These are phyloP conservation scores for Aleiodes sp. DNA, from an alignment of 1,140 invertebrate species.

Conservation along the genomic window DNA sequence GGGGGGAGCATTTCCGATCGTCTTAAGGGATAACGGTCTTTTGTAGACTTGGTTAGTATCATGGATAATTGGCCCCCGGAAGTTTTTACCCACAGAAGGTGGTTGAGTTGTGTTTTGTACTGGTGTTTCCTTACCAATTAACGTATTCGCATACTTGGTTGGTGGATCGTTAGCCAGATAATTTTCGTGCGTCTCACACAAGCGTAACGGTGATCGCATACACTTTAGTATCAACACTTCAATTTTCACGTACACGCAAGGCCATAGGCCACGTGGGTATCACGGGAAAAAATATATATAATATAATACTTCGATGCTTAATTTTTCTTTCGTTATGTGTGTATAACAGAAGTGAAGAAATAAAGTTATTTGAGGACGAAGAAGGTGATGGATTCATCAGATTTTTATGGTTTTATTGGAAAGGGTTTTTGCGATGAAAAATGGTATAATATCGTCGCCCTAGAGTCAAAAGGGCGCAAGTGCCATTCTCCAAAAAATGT, in stretches of 20 bases:
- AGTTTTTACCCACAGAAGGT: slow-evolving; percentile 25
- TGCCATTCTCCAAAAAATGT: no score
- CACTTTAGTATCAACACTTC: background rate
- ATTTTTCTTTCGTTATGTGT: no score
- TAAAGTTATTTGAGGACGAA: no score
- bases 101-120: background rate
- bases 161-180: slow-evolving; percentile 15
- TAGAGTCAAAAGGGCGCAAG: no score
- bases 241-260: slow-evolving; percentile 2
- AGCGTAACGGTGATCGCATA: background rate
- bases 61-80: slow-evolving; percentile 29
- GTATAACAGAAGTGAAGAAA: no score
- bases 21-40: slow-evolving; percentile 14
- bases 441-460: no score
- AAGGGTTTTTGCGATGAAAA: no score
- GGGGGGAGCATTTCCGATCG: background rate
- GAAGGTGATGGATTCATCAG: no score
- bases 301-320: no score
- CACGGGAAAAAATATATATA: background rate
- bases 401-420: no score
- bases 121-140: slow-evolving; percentile 34
- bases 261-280: background rate
- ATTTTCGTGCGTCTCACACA: slow-evolving; percentile 18
- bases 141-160: slow-evolving; percentile 9
- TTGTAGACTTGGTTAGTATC: background rate